Percentiles rank a stretch among this genome's conserved stretches.
Conservation (phyloP, 2,888 invertebrate species). For the Emmelina monodactyla region DNA sequence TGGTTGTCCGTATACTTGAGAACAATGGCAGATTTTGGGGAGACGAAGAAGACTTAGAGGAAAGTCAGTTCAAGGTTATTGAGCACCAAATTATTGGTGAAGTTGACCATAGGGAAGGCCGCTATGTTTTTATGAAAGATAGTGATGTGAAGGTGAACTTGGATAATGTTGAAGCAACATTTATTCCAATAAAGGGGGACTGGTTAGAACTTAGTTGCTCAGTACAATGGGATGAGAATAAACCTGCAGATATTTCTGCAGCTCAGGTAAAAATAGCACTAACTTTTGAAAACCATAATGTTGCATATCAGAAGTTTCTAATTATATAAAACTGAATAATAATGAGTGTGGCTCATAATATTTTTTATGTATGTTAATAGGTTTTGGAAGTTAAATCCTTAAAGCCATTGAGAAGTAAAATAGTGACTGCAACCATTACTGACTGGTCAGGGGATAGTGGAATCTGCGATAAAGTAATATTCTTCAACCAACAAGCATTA, state of each 20-base stretch:
- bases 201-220: slow-evolving; percentile 71
- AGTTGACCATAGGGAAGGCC: slow-evolving; percentile 34
- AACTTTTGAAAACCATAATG: no score
- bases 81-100: slow-evolving; percentile 43
- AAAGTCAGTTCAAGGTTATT: slow-evolving; percentile 29
- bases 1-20: slow-evolving; percentile 66
- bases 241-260: slow-evolving; percentile 46
- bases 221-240: slow-evolving; percentile 67
- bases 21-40: slow-evolving; percentile 62
- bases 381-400: slow-evolving; percentile 70
- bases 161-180: slow-evolving; percentile 68
- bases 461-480: slow-evolving; percentile 64
- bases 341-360: no score
- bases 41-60: slow-evolving; percentile 37
- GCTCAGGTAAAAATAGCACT: slow-evolving; percentile 32
- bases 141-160: slow-evolving; percentile 67
- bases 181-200: slow-evolving; percentile 75
- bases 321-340: no score
- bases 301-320: no score
- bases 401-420: slow-evolving; percentile 65
- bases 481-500: slow-evolving; percentile 66
- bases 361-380: slow-evolving; percentile 22
- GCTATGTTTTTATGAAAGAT: slow-evolving; percentile 54
- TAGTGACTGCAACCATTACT: slow-evolving; percentile 55
- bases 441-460: slow-evolving; percentile 54